Base-by-base conservation (phyloP, 2,113 vertebrate species). In the Carlito syrichta region DNA sequence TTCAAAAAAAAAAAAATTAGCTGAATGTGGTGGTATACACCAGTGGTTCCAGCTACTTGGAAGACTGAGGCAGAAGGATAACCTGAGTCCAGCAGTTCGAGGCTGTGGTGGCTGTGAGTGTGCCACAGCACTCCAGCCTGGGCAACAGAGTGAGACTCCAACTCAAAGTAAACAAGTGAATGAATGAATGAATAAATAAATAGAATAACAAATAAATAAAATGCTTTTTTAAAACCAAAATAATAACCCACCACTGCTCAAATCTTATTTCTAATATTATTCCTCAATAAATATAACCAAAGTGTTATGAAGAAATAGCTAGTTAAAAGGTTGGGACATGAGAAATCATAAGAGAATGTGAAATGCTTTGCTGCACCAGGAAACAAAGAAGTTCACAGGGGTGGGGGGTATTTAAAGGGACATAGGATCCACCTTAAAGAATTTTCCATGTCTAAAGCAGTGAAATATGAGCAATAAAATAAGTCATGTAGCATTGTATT, bases 361-460 rank as follows among this genome's bases (percentile, higher is more conserved):
- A 11, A 88, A 0, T 16, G 73, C 43, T 6, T 78, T 30, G 0
- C 9, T 16, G 22, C n/a, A 1, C 3, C 35, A n/a, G 12, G 9
- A 68, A 85, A 11, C 25, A 85, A 50, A 12, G 58, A 76, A 73
- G 35, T 30, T 30, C 8, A 56, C 52, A 56, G 6, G 71, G 12
- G 16, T 66, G 16, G 9, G 13, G 35, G 11, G 20, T 43, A 78
- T 92, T 89, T 74, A 92, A 78, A 66, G 23, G 11, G 5, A 45
- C 3, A 16, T 14, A 81, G 73, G 5, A 48, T 6, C 43, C 8
- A 71, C 0, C 6, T 73, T 63, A 40, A 86, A 66, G 17, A 66
- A 6, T 0, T 12, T 27, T 19, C 9, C 25, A 10, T 45, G 20
- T 6, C 52, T 17, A 82, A 90, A 58, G 8, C 14, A n/a, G 11